Base-by-base conservation (phyloP, 1,140 invertebrate species). In the Druon quercuslanigerum region DNA sequence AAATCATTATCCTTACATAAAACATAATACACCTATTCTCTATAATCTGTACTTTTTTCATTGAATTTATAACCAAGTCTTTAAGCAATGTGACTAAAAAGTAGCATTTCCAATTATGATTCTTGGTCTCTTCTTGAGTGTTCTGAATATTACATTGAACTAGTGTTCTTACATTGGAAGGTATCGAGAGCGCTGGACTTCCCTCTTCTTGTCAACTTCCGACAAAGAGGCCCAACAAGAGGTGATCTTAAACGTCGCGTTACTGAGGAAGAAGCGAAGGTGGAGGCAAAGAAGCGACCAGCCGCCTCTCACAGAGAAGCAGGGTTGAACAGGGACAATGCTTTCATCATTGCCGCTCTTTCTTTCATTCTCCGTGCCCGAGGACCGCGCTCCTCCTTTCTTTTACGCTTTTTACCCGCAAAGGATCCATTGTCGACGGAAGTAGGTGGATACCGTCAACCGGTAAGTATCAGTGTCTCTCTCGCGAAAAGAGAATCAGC, bases 301-400 rank as follows among this genome's bases (percentile, higher is more conserved):
- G 72, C 78, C 80, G 82, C 75, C 77, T 82, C 78, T 82, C 80
- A 80, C 79, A 79, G 78, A 78, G 78, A 84, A 78, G 78, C 81
- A 76, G 54, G 71, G 83, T 86, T 86, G 83, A 87, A 85, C 83
- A 82, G 86, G 88, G 85, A 92, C 91, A 91, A 92, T 91, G 89
- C 90, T 92, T 91, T 91, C 88, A 92, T 91, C 90, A 89, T 91
- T 90, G 89, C 89, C 90, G 88, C 89, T 87, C 83, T 85, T 89
- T 90, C 87, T 90, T 90, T 90, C 83, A 84, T 87, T 84, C 76
- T 76, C 51, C 66, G 46, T 72, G 73, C 78, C 74, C 66, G 60
- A 74, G 76, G 72, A 76, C 74, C 78, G 60, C 54, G 74, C 25
- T 54, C 82, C 72, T 82, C 79, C 79, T 84, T 86, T 80, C 79